A percentile compares a stretch with the other conserved stretches of the same genome.
These are phyloP conservation scores for Amphibalanus amphitrite DNA, from an alignment of 1,140 invertebrate species.

Conservation along the genomic window DNA sequence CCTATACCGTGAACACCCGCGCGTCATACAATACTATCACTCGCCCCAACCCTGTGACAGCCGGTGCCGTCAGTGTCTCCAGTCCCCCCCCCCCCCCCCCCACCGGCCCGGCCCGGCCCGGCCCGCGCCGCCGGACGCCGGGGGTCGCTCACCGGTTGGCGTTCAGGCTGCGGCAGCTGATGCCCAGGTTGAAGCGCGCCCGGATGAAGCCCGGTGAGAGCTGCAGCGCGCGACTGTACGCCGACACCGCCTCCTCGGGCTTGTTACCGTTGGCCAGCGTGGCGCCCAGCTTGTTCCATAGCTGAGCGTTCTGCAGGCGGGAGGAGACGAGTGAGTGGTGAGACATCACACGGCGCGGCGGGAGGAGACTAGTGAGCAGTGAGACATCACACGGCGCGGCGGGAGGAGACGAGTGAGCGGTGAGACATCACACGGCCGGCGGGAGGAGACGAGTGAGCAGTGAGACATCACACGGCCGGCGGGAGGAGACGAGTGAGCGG, in stretches of 20 bases:
- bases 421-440: not conserved
- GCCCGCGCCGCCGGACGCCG: not conserved
- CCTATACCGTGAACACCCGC: too few species aligned
- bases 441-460: not conserved
- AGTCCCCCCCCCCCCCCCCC: too few species aligned
- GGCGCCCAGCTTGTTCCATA: conserved; percentile 96
- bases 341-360: not conserved
- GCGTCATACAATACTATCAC: too few species aligned
- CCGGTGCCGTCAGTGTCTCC: too few species aligned
- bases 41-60: too few species aligned
- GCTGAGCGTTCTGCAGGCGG: conserved; percentile 47
- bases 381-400: too few species aligned
- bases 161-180: conserved; percentile 91
- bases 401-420: not conserved
- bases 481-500: too few species aligned
- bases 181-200: conserved; percentile 92
- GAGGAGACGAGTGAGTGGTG: too few species aligned
- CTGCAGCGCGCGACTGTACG: conserved; percentile 79
- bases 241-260: conserved; percentile 88
- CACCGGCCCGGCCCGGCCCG: too few species aligned
- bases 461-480: not conserved
- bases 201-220: conserved; percentile 89
- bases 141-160: conserved; percentile 37
- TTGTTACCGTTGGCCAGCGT: conserved; percentile 87
- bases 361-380: not conserved